Conservation (phyloP, 2,888 invertebrate species). For the Scaeva pyrastri region DNA sequence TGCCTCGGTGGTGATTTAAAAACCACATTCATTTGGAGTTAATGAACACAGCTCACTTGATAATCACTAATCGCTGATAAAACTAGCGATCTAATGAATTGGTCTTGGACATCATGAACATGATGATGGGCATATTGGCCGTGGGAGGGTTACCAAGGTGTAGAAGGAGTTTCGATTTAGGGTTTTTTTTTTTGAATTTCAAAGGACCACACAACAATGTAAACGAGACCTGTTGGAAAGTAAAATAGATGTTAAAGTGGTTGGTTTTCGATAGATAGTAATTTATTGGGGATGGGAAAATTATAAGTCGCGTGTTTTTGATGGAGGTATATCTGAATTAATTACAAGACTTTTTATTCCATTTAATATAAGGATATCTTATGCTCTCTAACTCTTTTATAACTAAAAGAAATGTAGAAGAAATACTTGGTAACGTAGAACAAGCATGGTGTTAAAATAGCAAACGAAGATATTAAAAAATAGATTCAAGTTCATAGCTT, state of each 20-base stretch:
- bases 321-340: background rate
- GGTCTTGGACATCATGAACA: constrained; percentile 28
- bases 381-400: too few species aligned
- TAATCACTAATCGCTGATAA: constrained; percentile 70
- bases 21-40: constrained; percentile 54
- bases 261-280: background rate
- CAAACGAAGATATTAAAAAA: too few species aligned
- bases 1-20: background rate
- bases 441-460: too few species aligned
- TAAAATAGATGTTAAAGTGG: constrained; percentile 1
- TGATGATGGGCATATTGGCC: background rate
- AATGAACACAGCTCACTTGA: constrained; percentile 64
- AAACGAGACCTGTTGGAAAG: background rate
- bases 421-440: too few species aligned
- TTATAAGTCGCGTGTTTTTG: background rate
- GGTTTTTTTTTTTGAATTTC: background rate
- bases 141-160: constrained; percentile 36
- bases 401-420: too few species aligned
- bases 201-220: constrained; percentile 58
- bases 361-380: too few species aligned
- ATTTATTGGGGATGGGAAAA: background rate
- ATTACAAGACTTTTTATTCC: too few species aligned
- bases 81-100: constrained; percentile 66
- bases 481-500: too few species aligned
- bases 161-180: constrained; percentile 36